phyloP scores from a whole-genome alignment of 1,140 invertebrate species.

The Branchinecta lindahli region DNA sequence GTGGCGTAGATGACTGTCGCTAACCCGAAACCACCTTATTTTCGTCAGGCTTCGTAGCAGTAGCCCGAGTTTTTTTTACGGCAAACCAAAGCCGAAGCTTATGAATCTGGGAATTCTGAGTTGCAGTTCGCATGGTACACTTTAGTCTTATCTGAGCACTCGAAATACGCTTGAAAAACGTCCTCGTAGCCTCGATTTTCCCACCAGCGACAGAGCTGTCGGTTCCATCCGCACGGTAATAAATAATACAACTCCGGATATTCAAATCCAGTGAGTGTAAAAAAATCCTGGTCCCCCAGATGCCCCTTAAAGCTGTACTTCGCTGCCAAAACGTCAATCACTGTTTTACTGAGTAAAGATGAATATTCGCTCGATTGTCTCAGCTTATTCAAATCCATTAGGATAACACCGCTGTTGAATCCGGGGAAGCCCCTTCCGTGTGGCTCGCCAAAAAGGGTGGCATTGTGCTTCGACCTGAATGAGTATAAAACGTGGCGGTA shows the following conservation, averaged over 20 bases:
- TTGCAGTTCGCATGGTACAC: slow-evolving; percentile 77
- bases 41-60: too few relatives aligned
- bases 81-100: too few relatives aligned
- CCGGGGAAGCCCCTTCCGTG: slow-evolving; percentile 49
- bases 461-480: slow-evolving; percentile 45
- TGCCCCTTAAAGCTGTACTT: slow-evolving; percentile 59
- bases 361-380: slow-evolving; percentile 43
- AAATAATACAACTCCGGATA: slow-evolving; percentile 54
- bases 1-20: too few relatives aligned
- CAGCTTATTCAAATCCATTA: slow-evolving; percentile 54
- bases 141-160: slow-evolving; percentile 49
- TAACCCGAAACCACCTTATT: too few relatives aligned
- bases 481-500: slow-evolving; percentile 57
- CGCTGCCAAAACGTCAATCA: slow-evolving; percentile 41
- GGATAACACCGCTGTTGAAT: slow-evolving; percentile 62
- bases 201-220: slow-evolving; percentile 74
- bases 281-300: slow-evolving; percentile 76
- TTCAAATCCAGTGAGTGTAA: slow-evolving; percentile 55
- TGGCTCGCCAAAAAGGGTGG: slow-evolving; percentile 43
- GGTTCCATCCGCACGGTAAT: slow-evolving; percentile 65
- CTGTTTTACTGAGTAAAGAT: slow-evolving; percentile 38
- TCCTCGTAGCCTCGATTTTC: slow-evolving; percentile 55
- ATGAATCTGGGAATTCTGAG: slow-evolving; percentile 44
- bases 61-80: too few relatives aligned
- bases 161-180: slow-evolving; percentile 57